A percentile compares a stretch with the other conserved stretches of the same genome.
Conservation (phyloP, 2,113 vertebrate species). For the Thermophis baileyi region DNA sequence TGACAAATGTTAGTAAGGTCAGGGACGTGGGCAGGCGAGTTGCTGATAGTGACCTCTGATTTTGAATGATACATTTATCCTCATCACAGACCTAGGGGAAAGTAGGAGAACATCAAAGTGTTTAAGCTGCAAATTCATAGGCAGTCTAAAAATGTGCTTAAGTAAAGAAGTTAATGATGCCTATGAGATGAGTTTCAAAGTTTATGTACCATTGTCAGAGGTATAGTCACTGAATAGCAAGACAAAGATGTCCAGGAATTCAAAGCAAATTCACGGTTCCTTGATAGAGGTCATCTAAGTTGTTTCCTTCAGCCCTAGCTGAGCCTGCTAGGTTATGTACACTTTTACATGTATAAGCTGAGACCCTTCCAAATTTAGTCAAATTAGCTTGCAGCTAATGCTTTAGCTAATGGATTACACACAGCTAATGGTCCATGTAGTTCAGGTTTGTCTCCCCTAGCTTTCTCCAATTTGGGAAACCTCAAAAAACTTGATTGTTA, state of each 20-base stretch:
- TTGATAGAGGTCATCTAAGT: not conserved
- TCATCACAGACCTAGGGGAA: not conserved
- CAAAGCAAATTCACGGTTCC: not conserved
- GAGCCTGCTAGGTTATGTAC: not conserved
- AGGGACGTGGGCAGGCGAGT: not conserved
- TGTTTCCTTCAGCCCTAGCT: not conserved
- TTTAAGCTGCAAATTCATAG: not conserved
- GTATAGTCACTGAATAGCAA: not conserved
- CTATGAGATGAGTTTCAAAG: not conserved
- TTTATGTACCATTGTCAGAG: not conserved
- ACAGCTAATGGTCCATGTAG: not conserved
- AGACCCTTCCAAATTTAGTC: not conserved
- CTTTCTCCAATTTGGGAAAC: not conserved
- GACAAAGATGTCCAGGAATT: not conserved
- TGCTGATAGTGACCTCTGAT: not conserved
- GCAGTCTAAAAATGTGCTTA: not conserved
- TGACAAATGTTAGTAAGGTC: not conserved
- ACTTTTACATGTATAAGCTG: not conserved
- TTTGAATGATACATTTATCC: not conserved
- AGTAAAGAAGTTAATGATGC: not conserved
- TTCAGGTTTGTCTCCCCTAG: not conserved
- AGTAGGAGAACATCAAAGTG: not conserved
- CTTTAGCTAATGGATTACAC: not conserved
- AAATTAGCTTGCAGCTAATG: not conserved
- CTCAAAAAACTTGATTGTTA: not conserved